Evolutionary conservation across 2,797 vertebrate genomes (phyloP).

Genomic region (Enteromius argenteus): DNA sequence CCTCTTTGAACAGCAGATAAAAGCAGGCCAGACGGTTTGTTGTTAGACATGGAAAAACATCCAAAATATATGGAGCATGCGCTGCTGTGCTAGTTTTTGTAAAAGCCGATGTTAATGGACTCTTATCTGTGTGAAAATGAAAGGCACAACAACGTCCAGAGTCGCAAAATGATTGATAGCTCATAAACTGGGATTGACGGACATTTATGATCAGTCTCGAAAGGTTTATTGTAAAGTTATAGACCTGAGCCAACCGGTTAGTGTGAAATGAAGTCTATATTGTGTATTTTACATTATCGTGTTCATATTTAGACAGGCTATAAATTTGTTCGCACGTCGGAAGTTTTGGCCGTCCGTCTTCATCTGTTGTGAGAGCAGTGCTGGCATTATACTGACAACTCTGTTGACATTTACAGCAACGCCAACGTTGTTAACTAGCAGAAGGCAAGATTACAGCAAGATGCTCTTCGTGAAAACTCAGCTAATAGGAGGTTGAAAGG

Average conservation of each 20-base stretch:
- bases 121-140: neutral
- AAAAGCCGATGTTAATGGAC: neutral
- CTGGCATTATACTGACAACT: conserved; percentile 15
- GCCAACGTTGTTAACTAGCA: conserved; percentile 9
- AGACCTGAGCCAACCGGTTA: neutral
- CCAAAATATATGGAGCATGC: neutral
- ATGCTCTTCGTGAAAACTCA: conserved; percentile 14
- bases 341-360: neutral
- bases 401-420: conserved; percentile 24
- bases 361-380: neutral
- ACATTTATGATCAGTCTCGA: neutral
- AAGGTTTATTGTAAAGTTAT: conserved; percentile 16
- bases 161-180: neutral
- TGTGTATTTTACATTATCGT: neutral
- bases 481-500: neutral
- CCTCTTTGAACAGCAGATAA: conserved; percentile 50
- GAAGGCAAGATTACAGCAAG: conserved; percentile 14
- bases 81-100: neutral
- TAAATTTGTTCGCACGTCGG: neutral
- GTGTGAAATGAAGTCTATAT: neutral
- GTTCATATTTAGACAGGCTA: neutral
- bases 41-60: conserved; percentile 37
- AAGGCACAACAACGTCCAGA: neutral
- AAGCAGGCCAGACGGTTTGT: conserved; percentile 31
- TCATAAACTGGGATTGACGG: neutral